Evolutionary conservation across 2,797 vertebrate species (phyloP).

Genomic region (Botia kubotai): DNA sequence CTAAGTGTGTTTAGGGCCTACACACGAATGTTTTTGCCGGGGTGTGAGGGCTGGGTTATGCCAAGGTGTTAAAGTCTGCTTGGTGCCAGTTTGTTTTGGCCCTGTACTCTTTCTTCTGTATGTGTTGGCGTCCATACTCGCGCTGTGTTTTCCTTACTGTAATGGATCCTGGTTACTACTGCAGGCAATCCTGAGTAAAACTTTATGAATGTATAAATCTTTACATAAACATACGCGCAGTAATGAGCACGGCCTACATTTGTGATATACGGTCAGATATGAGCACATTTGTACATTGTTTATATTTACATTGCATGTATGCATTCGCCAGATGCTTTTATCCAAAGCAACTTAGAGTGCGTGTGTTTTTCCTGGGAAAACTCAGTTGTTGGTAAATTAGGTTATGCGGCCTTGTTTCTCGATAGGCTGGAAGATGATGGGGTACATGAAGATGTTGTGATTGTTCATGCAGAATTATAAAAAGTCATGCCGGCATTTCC

Average conservation of each 20-base stretch:
- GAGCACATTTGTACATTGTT: constrained; percentile 11
- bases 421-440: neutral
- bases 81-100: constrained; percentile 74
- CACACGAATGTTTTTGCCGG: constrained; percentile 65
- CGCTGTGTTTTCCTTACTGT: constrained; percentile 70
- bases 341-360: too few species aligned
- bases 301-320: too few species aligned
- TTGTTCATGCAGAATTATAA: neutral
- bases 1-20: constrained; percentile 62
- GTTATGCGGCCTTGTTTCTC: constrained; percentile 3
- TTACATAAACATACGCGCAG: constrained; percentile 53
- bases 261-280: constrained; percentile 50
- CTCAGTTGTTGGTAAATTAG: constrained; percentile 38
- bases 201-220: constrained; percentile 68
- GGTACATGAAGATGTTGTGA: constrained; percentile 20
- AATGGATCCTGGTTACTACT: constrained; percentile 61
- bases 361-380: too few species aligned
- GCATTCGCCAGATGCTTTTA: too few species aligned
- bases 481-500: neutral
- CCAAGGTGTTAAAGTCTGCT: constrained; percentile 73
- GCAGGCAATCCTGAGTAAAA: constrained; percentile 59
- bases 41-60: constrained; percentile 65
- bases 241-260: constrained; percentile 30
- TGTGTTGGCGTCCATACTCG: constrained; percentile 59
- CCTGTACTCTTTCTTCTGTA: constrained; percentile 45